A percentile compares a stretch with the other conserved stretches of the same genome.
Conservation (phyloP, 2,797 vertebrate genomes). For the Crocidura indochinensis region DNA sequence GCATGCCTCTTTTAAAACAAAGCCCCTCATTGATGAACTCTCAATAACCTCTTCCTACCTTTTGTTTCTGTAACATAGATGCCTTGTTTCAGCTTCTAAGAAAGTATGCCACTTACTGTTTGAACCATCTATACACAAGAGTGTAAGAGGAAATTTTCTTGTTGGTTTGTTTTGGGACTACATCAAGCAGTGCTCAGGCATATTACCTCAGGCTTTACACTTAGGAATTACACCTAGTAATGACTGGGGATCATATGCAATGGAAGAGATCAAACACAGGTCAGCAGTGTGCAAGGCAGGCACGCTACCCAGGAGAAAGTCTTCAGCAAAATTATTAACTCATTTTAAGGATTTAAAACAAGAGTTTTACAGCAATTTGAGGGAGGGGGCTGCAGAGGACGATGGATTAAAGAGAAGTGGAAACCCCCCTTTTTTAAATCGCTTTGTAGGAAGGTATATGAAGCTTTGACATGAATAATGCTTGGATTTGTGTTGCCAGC, state of each 20-base stretch:
- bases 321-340: conserved; percentile 66
- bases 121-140: conserved; percentile 25
- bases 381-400: neutral
- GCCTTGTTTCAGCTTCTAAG: conserved; percentile 46
- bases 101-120: conserved; percentile 36
- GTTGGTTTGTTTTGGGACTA: no score
- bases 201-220: no score
- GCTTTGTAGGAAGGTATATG: conserved; percentile 16
- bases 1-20: conserved; percentile 47
- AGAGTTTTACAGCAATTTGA: neutral
- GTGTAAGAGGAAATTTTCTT: neutral
- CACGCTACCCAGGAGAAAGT: neutral
- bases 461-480: conserved; percentile 71
- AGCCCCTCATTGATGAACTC: conserved; percentile 25
- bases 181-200: no score
- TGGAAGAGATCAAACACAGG: no score
- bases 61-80: conserved; percentile 31
- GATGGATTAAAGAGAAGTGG: conserved; percentile 49
- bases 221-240: no score
- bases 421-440: conserved; percentile 35
- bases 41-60: conserved; percentile 5
- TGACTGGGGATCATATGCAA: no score
- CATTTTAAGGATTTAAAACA: conserved; percentile 70
- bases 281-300: no score
- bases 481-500: conserved; percentile 76